Evolutionary conservation across 2,888 invertebrate species (phyloP), one percentile per base, ranked within the genome.

Genomic region (Odontocerum albicorne): DNA sequence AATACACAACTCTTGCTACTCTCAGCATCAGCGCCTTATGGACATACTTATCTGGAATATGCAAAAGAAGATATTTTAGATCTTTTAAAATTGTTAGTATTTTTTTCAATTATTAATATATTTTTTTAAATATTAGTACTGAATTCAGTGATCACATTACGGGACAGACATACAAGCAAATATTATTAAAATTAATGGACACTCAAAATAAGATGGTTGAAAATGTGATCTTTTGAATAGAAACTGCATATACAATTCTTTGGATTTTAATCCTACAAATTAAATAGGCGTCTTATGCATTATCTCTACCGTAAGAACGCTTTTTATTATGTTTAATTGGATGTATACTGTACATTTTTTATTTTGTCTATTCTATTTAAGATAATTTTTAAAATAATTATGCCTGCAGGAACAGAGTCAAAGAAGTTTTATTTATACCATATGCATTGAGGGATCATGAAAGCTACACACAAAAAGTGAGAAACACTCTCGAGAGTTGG

Each of bases 21-120:
- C 13, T 88, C 88, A 2, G 87, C 86, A 10, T 88, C 88, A 1
- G 81, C 80, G 63, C 79, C 88, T 36, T 79, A 86, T 70, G 88
- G 87, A 15, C 80, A 77, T 68, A 77, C 79, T 13, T 79, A 80
- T 67, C 69, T 89, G 63, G 84, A 87, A 68, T 87, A 86, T 68
- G 85, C 86, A 21, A 81, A 80, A 65, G 71, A 79, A 58, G 84
- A 85, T 65, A 82, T 89, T 57, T 78, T 76, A 43, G 70, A 74
- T 35, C 75, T 88, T 53, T 73, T 88, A 35, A 68, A 72, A 61
- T 80, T 74, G 86, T 86, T 75, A 75, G 78, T 68, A 36, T 51
- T 42, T 38, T 54, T 49, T 12, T 4, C 16, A 10, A n/a, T n/a
- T 10, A 39, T 2, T 39, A 4, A 17, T 2, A 17, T 54, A 56